These are phyloP conservation scores for Nyctereutes procyonoides DNA, from an alignment of 2,113 vertebrate species.

Conservation along the genomic window DNA sequence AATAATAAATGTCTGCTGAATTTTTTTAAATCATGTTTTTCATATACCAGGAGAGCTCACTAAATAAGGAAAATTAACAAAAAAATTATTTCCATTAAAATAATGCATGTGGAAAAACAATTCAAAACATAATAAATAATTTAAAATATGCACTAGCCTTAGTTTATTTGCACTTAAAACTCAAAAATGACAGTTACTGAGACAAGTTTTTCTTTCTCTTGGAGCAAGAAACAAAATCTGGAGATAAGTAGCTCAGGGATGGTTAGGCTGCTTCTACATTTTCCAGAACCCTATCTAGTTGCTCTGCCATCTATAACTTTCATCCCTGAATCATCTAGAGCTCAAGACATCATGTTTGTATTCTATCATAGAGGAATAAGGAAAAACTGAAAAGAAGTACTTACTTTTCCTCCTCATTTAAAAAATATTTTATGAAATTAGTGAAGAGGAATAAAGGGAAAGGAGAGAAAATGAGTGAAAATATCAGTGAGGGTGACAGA, in stretches of 20 bases:
- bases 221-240: not conserved
- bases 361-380: not conserved
- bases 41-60: not conserved
- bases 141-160: not conserved
- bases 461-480: too few species aligned
- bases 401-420: not conserved
- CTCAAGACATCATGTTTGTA: not conserved
- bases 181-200: conserved; percentile 1
- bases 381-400: not conserved
- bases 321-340: not conserved
- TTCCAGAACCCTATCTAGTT: not conserved
- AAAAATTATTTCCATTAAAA: not conserved
- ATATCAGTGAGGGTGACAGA: too few species aligned
- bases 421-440: not conserved
- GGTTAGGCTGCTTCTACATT: not conserved
- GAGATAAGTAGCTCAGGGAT: not conserved
- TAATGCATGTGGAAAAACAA: not conserved
- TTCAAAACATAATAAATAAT: not conserved
- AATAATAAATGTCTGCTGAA: not conserved
- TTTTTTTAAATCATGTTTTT: not conserved
- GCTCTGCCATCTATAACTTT: not conserved
- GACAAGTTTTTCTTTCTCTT: not conserved
- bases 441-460: too few species aligned
- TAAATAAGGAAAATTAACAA: not conserved
- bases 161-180: not conserved